Conservation (phyloP, 64 coral and sea anemone species). For the Actinia equina region DNA sequence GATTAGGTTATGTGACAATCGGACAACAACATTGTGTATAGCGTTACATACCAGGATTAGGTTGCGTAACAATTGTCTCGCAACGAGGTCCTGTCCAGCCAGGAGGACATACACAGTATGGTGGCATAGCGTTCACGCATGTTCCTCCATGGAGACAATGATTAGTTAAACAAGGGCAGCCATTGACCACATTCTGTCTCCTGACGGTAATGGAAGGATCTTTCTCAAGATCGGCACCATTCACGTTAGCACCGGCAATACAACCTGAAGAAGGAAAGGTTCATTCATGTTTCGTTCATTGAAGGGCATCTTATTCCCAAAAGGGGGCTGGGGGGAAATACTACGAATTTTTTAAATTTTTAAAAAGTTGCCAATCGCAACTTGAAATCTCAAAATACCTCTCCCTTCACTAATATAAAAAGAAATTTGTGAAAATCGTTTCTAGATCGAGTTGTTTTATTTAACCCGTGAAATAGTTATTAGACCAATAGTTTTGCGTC, state of each 20-base stretch:
- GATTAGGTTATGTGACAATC: neutral
- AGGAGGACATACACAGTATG: slow-evolving; percentile 68
- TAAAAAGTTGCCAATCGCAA: no score
- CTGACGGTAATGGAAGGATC: slow-evolving; percentile 55
- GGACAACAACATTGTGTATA: neutral
- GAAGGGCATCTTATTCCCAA: no score
- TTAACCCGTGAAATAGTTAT: neutral
- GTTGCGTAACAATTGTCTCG: slow-evolving; percentile 17
- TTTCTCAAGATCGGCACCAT: slow-evolving; percentile 79
- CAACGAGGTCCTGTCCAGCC: slow-evolving; percentile 65
- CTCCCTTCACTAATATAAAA: no score
- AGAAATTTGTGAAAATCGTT: no score
- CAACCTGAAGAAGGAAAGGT: slow-evolving; percentile 48
- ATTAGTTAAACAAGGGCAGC: slow-evolving; percentile 64
- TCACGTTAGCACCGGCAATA: slow-evolving; percentile 67
- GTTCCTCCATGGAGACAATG: slow-evolving; percentile 64
- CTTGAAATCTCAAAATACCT: no score
- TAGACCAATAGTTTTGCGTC: neutral
- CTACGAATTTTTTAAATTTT: no score
- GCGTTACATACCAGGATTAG: slow-evolving; percentile 54
- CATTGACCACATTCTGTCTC: slow-evolving; percentile 79
- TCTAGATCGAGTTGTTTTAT: no score
- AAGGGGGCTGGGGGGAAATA: no score
- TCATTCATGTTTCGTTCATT: no score
- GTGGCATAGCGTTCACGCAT: slow-evolving; percentile 59